These are phyloP conservation scores for Argentina silus DNA, from an alignment of 2,797 vertebrate genomes.

Conservation along the genomic window DNA sequence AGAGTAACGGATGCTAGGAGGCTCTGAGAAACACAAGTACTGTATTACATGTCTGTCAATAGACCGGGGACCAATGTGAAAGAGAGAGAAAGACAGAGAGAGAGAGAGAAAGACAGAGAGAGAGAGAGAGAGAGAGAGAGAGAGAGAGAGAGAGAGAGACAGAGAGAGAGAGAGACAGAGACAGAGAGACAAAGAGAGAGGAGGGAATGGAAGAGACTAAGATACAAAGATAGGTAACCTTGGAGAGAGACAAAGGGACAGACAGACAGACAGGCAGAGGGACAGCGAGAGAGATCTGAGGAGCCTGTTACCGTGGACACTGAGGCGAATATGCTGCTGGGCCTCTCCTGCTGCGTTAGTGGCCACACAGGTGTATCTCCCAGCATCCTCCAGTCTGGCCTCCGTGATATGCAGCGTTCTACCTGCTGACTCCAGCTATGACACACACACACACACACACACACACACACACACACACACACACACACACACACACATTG, in stretches of 20 bases:
- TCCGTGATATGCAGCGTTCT: conserved; percentile 83
- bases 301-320: conserved; percentile 87
- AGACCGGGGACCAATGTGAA: neutral
- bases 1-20: conserved; percentile 83
- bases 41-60: neutral
- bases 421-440: conserved; percentile 90
- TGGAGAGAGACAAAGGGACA: neutral
- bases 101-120: neutral
- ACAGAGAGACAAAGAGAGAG: neutral
- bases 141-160: conserved; percentile 6
- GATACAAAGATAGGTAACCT: neutral
- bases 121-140: neutral
- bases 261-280: conserved; percentile 1
- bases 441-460: conserved; percentile 63
- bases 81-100: neutral
- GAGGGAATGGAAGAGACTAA: conserved; percentile 9
- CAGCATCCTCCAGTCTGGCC: conserved; percentile 85
- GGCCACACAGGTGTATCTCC: conserved; percentile 92
- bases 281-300: conserved; percentile 8
- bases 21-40: conserved; percentile 76
- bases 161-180: neutral
- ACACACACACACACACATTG: conserved; percentile 47
- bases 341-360: conserved; percentile 95
- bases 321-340: conserved; percentile 85
- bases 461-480: conserved; percentile 57